phyloP scores from a whole-genome alignment of 2,797 vertebrate genomes.

The Eleutherodactylus coqui region DNA sequence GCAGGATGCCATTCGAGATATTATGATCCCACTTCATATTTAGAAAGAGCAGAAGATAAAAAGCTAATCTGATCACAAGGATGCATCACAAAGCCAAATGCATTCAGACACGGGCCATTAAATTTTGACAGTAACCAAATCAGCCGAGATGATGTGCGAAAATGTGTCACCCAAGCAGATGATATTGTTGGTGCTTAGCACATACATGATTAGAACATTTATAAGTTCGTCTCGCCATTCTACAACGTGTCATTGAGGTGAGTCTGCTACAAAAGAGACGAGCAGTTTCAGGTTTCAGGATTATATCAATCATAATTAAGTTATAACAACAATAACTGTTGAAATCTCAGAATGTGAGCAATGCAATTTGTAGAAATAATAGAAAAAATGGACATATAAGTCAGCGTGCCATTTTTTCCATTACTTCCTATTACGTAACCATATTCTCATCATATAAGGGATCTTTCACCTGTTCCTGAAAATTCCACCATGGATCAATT shows the following conservation, averaged over 20 bases:
- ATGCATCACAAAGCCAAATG: constrained; percentile 34
- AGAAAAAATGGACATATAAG: neutral
- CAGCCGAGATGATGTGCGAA: constrained; percentile 36
- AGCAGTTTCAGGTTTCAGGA: neutral
- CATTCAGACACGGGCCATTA: constrained; percentile 8
- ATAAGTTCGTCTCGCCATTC: constrained; percentile 39
- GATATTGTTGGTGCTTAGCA: constrained; percentile 31
- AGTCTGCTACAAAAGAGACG: neutral
- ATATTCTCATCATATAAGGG: too few species aligned
- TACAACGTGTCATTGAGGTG: constrained; percentile 6
- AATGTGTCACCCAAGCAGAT: constrained; percentile 38
- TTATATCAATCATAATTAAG: neutral
- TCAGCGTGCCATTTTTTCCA: neutral
- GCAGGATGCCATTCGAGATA: constrained; percentile 33
- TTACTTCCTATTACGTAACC: neutral
- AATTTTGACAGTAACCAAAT: constrained; percentile 52
- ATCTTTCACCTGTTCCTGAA: too few species aligned
- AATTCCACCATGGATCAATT: too few species aligned
- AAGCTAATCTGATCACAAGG: constrained; percentile 48
- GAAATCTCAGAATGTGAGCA: neutral
- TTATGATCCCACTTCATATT: constrained; percentile 40
- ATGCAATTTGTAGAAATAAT: neutral
- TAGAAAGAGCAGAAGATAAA: constrained; percentile 38
- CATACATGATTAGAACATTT: constrained; percentile 54
- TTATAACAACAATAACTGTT: neutral